A percentile compares a stretch with the other conserved stretches of the same genome.
Conservation (phyloP, 2,888 invertebrate species). For the Lepidonotus clava region DNA sequence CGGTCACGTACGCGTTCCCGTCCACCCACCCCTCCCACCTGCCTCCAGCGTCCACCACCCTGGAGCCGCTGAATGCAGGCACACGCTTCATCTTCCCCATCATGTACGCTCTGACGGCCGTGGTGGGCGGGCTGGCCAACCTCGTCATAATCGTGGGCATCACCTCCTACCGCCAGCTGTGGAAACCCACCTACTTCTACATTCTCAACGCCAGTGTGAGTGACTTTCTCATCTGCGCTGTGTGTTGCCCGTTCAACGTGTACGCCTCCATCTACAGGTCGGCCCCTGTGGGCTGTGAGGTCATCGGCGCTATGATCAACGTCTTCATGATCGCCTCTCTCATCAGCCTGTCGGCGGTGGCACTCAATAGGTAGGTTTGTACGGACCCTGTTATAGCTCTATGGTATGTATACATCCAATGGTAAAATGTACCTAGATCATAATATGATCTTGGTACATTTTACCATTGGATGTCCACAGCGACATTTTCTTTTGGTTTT, state of each 20-base stretch:
- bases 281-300: slow-evolving; percentile 8
- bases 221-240: slow-evolving; percentile 53
- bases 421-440: too few relatives aligned
- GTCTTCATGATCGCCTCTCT: slow-evolving; percentile 20
- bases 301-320: slow-evolving; percentile 22
- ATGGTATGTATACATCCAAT: too few relatives aligned
- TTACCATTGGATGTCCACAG: too few relatives aligned
- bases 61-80: not conserved
- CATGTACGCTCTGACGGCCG: not conserved
- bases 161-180: not conserved
- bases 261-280: not conserved
- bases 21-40: not conserved
- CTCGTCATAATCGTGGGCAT: slow-evolving; percentile 29
- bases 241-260: slow-evolving; percentile 46
- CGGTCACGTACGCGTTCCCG: not conserved
- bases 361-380: slow-evolving; percentile 46
- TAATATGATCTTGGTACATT: too few relatives aligned
- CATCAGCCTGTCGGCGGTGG: slow-evolving; percentile 48
- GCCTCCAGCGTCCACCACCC: not conserved
- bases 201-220: slow-evolving; percentile 44
- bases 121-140: slow-evolving; percentile 34
- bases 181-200: slow-evolving; percentile 55
- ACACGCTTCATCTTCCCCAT: not conserved
- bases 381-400: too few relatives aligned
- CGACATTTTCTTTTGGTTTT: too few relatives aligned